Evolutionary conservation across 2,113 vertebrate genomes (phyloP).

Genomic region (Epinephelus fuscoguttatus): DNA sequence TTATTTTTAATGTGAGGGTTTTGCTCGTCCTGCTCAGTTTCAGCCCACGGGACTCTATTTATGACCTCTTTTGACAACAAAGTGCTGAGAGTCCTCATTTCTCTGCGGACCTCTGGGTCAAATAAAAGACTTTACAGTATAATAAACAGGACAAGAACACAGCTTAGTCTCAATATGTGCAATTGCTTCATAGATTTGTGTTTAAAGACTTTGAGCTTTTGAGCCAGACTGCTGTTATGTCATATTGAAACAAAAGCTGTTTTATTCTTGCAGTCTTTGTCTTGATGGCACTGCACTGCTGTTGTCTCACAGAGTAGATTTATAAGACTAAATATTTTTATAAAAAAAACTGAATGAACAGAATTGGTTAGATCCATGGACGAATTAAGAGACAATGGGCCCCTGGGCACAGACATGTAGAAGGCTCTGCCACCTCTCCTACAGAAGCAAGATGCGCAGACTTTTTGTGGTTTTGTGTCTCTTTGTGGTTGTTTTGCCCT

Average conservation of each 20-base stretch:
- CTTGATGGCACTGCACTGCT: background rate
- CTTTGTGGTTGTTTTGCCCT: too few species aligned
- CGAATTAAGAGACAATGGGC: too few species aligned
- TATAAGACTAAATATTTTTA: slow-evolving; percentile 16
- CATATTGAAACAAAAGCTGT: background rate
- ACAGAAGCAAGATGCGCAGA: too few species aligned
- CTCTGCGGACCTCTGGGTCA: slow-evolving; percentile 17
- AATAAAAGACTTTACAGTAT: slow-evolving; percentile 12
- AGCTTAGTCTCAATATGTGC: background rate
- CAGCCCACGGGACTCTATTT: background rate
- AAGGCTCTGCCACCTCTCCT: too few species aligned
- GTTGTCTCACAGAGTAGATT: background rate
- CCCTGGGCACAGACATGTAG: too few species aligned
- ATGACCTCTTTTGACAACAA: slow-evolving; percentile 2
- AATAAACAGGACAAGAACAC: background rate
- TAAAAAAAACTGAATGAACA: background rate
- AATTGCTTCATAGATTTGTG: background rate
- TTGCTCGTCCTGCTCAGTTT: background rate
- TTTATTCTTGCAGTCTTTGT: background rate
- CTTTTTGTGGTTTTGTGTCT: too few species aligned
- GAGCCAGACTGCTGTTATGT: background rate
- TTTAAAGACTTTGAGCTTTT: background rate
- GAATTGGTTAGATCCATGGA: too few species aligned
- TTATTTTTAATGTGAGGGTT: background rate
- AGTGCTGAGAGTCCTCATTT: slow-evolving; percentile 7